Conservation (phyloP, 2,797 vertebrate species). For the Orestias chungarensis region DNA sequence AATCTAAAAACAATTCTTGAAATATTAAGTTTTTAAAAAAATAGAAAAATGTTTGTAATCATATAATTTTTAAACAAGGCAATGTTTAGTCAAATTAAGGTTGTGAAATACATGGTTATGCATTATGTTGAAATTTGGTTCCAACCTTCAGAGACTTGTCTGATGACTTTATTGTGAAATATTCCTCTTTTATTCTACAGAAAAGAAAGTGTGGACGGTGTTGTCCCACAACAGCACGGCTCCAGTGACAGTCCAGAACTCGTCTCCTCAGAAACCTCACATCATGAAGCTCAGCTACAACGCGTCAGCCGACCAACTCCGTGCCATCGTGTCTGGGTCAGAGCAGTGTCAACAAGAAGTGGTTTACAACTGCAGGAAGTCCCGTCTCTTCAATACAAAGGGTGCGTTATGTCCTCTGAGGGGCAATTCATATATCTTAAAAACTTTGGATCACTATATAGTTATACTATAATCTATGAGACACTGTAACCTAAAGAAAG, state of each 20-base stretch:
- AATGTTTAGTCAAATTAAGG: not conserved
- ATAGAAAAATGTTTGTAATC: not conserved
- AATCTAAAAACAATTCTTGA: no score
- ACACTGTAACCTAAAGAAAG: not conserved
- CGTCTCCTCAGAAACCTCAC: slow-evolving; percentile 79
- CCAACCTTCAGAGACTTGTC: not conserved
- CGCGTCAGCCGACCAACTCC: slow-evolving; percentile 83
- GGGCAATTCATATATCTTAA: not conserved
- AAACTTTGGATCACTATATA: not conserved
- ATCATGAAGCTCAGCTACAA: slow-evolving; percentile 85
- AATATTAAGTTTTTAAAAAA: no score
- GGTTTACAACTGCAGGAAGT: slow-evolving; percentile 89
- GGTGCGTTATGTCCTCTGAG: slow-evolving; percentile 60
- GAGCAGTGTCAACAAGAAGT: slow-evolving; percentile 95
- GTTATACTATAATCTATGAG: no score
- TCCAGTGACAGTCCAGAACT: slow-evolving; percentile 82
- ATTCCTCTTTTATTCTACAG: slow-evolving; percentile 61
- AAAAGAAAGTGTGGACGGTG: slow-evolving; percentile 92
- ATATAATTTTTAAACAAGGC: not conserved
- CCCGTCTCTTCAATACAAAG: slow-evolving; percentile 90
- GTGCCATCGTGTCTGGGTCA: slow-evolving; percentile 82
- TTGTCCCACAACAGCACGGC: slow-evolving; percentile 87
- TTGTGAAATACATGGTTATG: not conserved
- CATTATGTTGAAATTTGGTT: not conserved
- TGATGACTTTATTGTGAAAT: not conserved